A percentile compares a stretch with the other conserved stretches of the same genome.
phyloP scores from a whole-genome alignment of 2,888 invertebrate genomes.

The Heliconius cydno region DNA sequence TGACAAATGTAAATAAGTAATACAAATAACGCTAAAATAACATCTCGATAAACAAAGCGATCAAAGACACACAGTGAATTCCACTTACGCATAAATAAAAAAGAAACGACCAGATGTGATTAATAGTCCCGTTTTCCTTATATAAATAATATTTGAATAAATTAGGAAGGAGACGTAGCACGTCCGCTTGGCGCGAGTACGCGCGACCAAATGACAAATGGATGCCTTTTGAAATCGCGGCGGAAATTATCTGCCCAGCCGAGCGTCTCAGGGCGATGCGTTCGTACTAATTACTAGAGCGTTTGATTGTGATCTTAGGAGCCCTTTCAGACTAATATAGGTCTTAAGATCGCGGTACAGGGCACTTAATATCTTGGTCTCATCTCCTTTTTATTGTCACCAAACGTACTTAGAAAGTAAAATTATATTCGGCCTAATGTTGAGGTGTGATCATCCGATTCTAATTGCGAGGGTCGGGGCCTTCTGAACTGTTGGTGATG shows the following conservation, averaged over 20 bases:
- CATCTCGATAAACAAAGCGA: slow-evolving; percentile 66
- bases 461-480: slow-evolving; percentile 78
- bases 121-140: slow-evolving; percentile 81
- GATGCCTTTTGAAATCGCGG: slow-evolving; percentile 79
- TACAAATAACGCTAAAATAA: slow-evolving; percentile 57
- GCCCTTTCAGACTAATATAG: slow-evolving; percentile 53
- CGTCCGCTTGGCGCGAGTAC: slow-evolving; percentile 76
- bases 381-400: slow-evolving; percentile 72
- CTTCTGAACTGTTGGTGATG: slow-evolving; percentile 61
- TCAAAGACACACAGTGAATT: slow-evolving; percentile 72
- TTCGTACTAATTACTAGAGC: slow-evolving; percentile 80
- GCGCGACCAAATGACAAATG: slow-evolving; percentile 82
- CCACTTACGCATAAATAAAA: slow-evolving; percentile 78
- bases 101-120: slow-evolving; percentile 81
- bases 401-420: slow-evolving; percentile 80
- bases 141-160: slow-evolving; percentile 83
- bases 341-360: slow-evolving; percentile 56
- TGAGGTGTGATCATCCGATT: slow-evolving; percentile 82
- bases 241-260: slow-evolving; percentile 83
- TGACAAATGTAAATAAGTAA: not conserved
- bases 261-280: slow-evolving; percentile 76
- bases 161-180: slow-evolving; percentile 74
- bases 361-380: slow-evolving; percentile 54
- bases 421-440: slow-evolving; percentile 79
- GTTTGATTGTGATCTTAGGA: slow-evolving; percentile 78